Percentiles rank a stretch among this genome's conserved stretches.
These are phyloP conservation scores for Amblyraja radiata DNA, from an alignment of 2,797 vertebrate species.

Conservation along the genomic window DNA sequence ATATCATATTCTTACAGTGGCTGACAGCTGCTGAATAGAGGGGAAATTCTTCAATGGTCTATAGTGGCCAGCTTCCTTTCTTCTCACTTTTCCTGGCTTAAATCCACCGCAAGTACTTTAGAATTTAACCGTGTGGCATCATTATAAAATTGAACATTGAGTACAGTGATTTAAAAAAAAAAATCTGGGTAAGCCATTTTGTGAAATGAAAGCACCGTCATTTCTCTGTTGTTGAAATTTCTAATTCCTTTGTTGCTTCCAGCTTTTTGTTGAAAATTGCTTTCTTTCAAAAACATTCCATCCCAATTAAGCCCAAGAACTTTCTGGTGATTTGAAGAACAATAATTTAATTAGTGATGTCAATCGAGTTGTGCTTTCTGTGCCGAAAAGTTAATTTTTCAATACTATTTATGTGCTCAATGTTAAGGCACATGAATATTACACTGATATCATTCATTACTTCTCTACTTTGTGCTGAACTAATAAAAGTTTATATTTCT, in stretches of 20 bases:
- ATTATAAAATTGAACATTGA: constrained; percentile 33
- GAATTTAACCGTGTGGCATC: constrained; percentile 25
- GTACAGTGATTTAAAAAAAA: constrained; percentile 10
- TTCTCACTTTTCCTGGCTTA: constrained; percentile 36
- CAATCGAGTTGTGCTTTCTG: not conserved
- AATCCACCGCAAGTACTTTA: constrained; percentile 38
- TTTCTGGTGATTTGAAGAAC: not conserved
- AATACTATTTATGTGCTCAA: not conserved
- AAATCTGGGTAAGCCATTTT: constrained; percentile 21
- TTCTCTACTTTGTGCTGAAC: not conserved
- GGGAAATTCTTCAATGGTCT: constrained; percentile 71
- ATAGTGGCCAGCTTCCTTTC: constrained; percentile 71
- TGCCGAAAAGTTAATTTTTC: not conserved
- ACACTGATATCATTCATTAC: not conserved
- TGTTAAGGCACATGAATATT: not conserved
- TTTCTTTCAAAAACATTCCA: not conserved
- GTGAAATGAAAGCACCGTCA: constrained; percentile 21
- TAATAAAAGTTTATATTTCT: not conserved
- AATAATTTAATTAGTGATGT: constrained; percentile 14
- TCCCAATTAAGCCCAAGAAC: not conserved
- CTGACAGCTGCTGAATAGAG: constrained; percentile 83
- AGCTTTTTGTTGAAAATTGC: not conserved
- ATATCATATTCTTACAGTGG: constrained; percentile 91
- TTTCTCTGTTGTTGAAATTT: constrained; percentile 30
- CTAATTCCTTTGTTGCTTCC: not conserved